phyloP scores from a whole-genome alignment of 2,113 vertebrate species.

The Hemichromis elongatus region DNA sequence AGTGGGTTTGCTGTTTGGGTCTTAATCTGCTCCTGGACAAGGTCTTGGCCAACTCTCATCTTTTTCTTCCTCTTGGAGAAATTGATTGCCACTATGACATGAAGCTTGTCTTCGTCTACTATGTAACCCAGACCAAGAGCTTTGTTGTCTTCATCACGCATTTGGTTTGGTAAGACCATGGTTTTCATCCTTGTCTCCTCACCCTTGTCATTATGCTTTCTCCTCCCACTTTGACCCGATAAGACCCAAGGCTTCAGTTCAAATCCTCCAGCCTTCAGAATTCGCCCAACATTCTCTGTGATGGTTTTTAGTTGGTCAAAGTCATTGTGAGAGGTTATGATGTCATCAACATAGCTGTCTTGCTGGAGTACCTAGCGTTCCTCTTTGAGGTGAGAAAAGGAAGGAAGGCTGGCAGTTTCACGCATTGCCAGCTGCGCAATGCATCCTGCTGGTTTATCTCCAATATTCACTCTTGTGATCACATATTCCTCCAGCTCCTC shows the following conservation, averaged over 20 bases:
- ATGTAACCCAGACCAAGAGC: not conserved
- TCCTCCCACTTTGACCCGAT: not conserved
- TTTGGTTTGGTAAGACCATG: accelerated
- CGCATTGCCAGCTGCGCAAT: too few relatives aligned
- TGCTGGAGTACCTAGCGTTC: not conserved
- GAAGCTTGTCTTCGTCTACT: not conserved
- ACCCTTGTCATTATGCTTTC: accelerated
- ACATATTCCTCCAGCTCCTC: too few relatives aligned
- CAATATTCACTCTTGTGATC: slow-evolving; percentile 13
- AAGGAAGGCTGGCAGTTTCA: accelerated
- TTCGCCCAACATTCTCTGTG: not conserved
- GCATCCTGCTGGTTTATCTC: not conserved
- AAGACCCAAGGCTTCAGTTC: not conserved
- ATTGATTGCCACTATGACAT: not conserved
- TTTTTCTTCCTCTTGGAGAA: not conserved
- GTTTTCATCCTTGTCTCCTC: accelerated
- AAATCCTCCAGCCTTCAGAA: not conserved
- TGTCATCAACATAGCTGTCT: not conserved
- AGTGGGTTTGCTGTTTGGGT: accelerated
- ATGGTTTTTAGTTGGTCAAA: not conserved
- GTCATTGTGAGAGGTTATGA: not conserved
- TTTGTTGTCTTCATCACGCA: not conserved
- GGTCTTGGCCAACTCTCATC: not conserved
- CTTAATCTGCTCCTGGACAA: not conserved
- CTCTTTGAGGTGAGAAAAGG: accelerated